Evolutionary conservation across 2,113 vertebrate genomes (phyloP).

Genomic region (Phocoena sinus): DNA sequence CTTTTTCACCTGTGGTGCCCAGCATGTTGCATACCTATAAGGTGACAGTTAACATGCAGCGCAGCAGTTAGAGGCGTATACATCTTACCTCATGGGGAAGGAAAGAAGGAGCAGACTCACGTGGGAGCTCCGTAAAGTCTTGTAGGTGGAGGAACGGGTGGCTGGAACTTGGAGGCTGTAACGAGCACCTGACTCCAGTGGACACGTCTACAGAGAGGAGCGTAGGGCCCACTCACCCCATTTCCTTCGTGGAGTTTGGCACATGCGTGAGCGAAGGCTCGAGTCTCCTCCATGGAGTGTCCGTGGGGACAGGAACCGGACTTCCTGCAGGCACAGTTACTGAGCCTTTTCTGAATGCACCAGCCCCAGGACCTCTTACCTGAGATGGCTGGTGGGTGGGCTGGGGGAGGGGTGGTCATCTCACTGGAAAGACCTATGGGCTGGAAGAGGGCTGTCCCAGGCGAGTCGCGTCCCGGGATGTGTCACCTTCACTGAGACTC

Average conservation of each 20-base stretch:
- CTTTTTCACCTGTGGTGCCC: background rate
- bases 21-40: fast-evolving
- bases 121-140: background rate
- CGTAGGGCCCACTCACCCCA: fast-evolving
- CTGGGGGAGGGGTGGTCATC: background rate
- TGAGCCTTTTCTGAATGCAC: background rate
- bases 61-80: background rate
- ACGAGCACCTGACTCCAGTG: background rate
- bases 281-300: background rate
- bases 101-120: background rate
- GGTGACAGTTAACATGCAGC: fast-evolving
- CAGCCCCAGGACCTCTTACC: fast-evolving
- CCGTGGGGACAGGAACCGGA: fast-evolving
- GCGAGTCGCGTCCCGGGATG: fast-evolving
- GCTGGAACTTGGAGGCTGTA: background rate
- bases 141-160: background rate
- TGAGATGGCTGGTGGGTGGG: fast-evolving
- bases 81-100: background rate
- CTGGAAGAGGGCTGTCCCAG: background rate
- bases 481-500: fast-evolving
- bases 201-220: background rate
- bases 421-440: fast-evolving
- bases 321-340: background rate
- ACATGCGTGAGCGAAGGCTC: background rate
- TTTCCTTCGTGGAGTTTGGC: background rate